Evolutionary conservation across 2,888 invertebrate genomes (phyloP).

Genomic region (Bellardia pandia): DNA sequence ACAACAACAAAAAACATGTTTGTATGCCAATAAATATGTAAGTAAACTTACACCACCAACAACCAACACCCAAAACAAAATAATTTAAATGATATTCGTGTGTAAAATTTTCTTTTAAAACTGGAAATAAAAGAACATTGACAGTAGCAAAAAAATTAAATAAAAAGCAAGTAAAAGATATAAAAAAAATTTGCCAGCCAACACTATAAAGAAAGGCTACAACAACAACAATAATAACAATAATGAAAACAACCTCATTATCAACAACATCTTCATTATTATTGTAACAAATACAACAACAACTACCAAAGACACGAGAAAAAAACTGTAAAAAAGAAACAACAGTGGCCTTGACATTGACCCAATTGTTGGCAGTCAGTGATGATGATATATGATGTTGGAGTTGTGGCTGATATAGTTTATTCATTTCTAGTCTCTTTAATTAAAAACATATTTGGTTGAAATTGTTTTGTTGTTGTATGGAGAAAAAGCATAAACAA

Average conservation of each 20-base stretch:
- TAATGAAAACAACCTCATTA: constrained; percentile 13
- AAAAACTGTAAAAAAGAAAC: not conserved
- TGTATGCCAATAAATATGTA: not conserved
- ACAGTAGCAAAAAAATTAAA: not conserved
- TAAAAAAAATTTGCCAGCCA: constrained; percentile 32
- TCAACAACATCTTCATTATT: constrained; percentile 48
- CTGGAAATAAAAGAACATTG: constrained; percentile 42
- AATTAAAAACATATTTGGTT: constrained; percentile 13
- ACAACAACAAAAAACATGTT: not conserved
- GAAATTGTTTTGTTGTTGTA: constrained; percentile 7
- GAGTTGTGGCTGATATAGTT: constrained; percentile 40
- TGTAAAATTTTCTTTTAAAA: constrained; percentile 24
- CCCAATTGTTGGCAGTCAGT: constrained; percentile 77
- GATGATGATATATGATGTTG: constrained; percentile 32
- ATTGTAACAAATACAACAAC: constrained; percentile 43
- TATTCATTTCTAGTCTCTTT: constrained; percentile 37
- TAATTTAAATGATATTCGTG: constrained; percentile 20
- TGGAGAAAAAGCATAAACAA: constrained; percentile 6
- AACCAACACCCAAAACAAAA: not conserved
- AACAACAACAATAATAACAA: constrained; percentile 39
- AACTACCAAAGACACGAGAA: constrained; percentile 27
- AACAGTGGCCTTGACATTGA: constrained; percentile 78
- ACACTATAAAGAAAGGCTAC: constrained; percentile 56
- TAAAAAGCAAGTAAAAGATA: constrained; percentile 12
- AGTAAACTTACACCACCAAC: not conserved